Evolutionary conservation across 2,113 vertebrate species (phyloP).

Genomic region (Lepidothrix coronata): DNA sequence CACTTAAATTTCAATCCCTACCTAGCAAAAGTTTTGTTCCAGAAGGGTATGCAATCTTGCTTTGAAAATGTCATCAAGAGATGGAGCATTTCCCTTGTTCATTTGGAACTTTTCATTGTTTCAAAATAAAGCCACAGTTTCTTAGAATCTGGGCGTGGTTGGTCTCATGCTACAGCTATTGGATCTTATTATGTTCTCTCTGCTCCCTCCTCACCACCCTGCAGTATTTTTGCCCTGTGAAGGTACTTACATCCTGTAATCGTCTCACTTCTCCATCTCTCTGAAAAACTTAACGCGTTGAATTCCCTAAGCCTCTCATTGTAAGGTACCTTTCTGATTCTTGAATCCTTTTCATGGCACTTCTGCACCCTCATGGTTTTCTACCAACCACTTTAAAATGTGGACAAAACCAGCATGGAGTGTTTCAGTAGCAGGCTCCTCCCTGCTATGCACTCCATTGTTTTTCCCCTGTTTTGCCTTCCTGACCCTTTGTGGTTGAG

Average conservation of each 20-base stretch:
- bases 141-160: not conserved
- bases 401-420: not conserved
- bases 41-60: not conserved
- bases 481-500: not conserved
- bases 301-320: not conserved
- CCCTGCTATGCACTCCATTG: not conserved
- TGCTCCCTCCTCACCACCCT: not conserved
- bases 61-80: not conserved
- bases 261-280: not conserved
- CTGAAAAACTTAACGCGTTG: not conserved
- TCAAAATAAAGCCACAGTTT: not conserved
- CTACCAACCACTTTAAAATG: not conserved
- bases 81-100: not conserved
- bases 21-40: not conserved
- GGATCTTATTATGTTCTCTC: not conserved
- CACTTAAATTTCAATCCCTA: not conserved
- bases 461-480: not conserved
- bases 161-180: rapidly evolving
- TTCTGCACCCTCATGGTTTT: not conserved
- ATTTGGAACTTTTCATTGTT: not conserved
- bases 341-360: constrained; percentile 9
- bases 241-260: not conserved
- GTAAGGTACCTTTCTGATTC: not conserved
- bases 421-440: not conserved
- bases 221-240: not conserved